Evolutionary conservation across 2,797 vertebrate species (phyloP).

Genomic region (Danio jaintianensis): DNA sequence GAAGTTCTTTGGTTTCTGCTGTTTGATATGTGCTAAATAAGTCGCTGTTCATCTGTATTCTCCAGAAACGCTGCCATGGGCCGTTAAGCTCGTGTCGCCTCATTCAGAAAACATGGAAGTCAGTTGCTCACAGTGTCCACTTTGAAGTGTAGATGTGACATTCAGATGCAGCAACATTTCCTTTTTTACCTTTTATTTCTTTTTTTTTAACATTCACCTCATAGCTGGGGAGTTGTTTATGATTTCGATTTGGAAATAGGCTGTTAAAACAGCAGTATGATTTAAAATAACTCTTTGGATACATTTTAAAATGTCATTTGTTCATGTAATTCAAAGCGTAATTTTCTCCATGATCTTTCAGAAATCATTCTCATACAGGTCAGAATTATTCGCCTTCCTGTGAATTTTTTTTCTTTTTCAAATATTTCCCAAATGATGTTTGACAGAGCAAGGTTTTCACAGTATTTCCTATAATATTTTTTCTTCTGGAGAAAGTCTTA

Average conservation of each 20-base stretch:
- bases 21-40: slow-evolving; percentile 45
- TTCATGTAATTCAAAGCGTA: neutral
- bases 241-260: neutral
- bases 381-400: too few relatives aligned
- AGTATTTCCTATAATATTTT: too few relatives aligned
- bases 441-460: too few relatives aligned
- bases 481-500: too few relatives aligned
- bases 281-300: neutral
- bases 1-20: slow-evolving; percentile 33
- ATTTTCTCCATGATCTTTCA: neutral
- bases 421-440: too few relatives aligned
- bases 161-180: slow-evolving; percentile 25
- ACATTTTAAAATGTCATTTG: neutral
- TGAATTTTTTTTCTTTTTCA: too few relatives aligned
- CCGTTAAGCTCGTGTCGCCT: slow-evolving; percentile 5
- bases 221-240: neutral
- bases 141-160: slow-evolving; percentile 48
- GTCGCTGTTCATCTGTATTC: slow-evolving; percentile 27
- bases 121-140: slow-evolving; percentile 14
- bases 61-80: neutral
- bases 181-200: neutral
- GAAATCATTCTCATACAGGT: neutral
- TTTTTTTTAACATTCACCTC: neutral
- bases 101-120: slow-evolving; percentile 32
- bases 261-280: neutral